Percentiles rank a stretch among this genome's conserved stretches.
Evolutionary conservation across 2,888 invertebrate genomes (phyloP).

Genomic region (Microctonus aethiopoides): DNA sequence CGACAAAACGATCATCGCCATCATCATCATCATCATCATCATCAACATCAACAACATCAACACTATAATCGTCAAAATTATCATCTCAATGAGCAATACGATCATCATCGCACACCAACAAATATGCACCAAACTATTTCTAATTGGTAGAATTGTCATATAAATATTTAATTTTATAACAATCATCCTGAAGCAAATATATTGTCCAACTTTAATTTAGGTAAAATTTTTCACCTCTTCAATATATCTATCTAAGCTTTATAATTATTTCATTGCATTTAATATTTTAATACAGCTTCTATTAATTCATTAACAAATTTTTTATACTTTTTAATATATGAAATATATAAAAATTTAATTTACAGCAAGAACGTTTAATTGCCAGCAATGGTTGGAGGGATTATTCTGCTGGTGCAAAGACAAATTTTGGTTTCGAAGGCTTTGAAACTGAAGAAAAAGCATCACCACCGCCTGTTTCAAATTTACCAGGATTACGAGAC

Average conservation of each 20-base stretch:
- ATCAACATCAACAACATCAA: conserved; percentile 50
- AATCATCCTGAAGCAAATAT: not conserved
- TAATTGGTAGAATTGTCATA: conserved; percentile 57
- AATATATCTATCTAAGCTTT: not conserved
- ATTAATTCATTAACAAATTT: not conserved
- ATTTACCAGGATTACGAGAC: conserved; percentile 60
- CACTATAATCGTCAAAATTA: conserved; percentile 46
- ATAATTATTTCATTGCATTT: not conserved
- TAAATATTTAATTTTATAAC: not conserved
- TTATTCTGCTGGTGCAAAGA: conserved; percentile 80
- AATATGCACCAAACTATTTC: conserved; percentile 63
- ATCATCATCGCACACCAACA: conserved; percentile 56
- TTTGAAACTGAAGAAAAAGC: conserved; percentile 84
- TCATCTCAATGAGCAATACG: conserved; percentile 43
- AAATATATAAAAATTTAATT: not conserved
- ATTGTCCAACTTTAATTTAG: not conserved
- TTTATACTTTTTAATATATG: not conserved
- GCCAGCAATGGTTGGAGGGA: conserved; percentile 91
- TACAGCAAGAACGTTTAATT: conserved; percentile 81
- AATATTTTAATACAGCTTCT: not conserved
- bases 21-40: conserved; percentile 56
- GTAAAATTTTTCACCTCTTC: too few species aligned
- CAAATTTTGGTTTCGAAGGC: conserved; percentile 91
- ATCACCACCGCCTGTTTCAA: conserved; percentile 62
- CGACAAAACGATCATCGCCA: conserved; percentile 61